Evolutionary conservation across 2,888 invertebrate genomes (phyloP).

Genomic region (Serripes groenlandicus): DNA sequence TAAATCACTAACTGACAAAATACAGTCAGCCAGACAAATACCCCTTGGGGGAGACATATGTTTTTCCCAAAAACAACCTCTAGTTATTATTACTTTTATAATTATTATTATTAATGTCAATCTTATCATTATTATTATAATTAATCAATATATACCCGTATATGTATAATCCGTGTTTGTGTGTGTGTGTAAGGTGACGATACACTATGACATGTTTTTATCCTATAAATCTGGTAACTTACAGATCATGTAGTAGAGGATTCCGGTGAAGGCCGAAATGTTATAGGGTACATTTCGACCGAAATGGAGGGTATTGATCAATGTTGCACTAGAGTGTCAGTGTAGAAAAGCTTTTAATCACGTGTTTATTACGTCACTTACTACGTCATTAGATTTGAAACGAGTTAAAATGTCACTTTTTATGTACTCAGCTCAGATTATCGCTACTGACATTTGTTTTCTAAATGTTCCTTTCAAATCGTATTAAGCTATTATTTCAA

Average conservation of each 20-base stretch:
- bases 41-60: too few species aligned
- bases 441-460: not conserved
- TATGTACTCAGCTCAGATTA: conserved; percentile 6
- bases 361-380: conserved; percentile 63
- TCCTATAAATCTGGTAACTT: conserved; percentile 46
- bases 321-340: conserved; percentile 69
- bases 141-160: too few species aligned
- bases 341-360: conserved; percentile 66
- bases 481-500: too few species aligned
- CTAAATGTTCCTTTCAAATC: conserved; percentile 42
- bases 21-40: too few species aligned
- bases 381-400: conserved; percentile 16
- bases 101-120: too few species aligned
- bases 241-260: conserved; percentile 60
- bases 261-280: conserved; percentile 56
- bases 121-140: too few species aligned
- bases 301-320: conserved; percentile 63
- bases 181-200: too few species aligned
- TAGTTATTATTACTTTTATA: too few species aligned
- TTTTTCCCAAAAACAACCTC: too few species aligned
- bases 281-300: conserved; percentile 62
- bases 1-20: too few species aligned
- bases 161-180: too few species aligned
- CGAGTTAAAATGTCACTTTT: conserved; percentile 10
- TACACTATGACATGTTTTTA: too few species aligned